Evolutionary conservation across 2,888 invertebrate genomes (phyloP), one percentile per base, ranked within the genome.

Genomic region (Geophilus truncorum): DNA sequence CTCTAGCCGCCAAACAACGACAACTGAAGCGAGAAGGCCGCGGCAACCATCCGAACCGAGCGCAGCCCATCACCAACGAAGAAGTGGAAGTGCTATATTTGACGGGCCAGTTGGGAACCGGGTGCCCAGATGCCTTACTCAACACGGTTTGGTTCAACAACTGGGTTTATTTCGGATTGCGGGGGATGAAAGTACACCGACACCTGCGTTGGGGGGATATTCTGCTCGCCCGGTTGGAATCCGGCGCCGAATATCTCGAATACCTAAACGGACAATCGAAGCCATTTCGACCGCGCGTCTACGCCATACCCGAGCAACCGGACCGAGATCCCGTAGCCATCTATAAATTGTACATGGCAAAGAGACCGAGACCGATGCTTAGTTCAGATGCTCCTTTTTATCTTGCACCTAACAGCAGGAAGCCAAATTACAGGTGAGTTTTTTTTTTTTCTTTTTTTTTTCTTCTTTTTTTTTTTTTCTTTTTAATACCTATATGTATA

Each of bases 121-220:
- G 79, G 28, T 81, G 79, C n/a, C 81, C 81, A 15, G 79, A 78
- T n/a, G 81, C 79, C 70, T 75, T 81, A 23, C 79, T 81, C 79
- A 81, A 81, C 79, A 81, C 79, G 34, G 79, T 81, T 18, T 81
- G 78, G 75, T 81, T 81, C 70, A 78, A 79, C 81, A 81, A 81
- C 76, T 78, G 81, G 40, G 40, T 81, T 25, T 79, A 81, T 75
- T 81, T 81, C 40, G 81, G 81, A 23, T 75, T 81, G 45, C 78
- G 81, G 51, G 78, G 79, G 40, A 80, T 80, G 80, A 81, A 81
- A 57, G 81, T 79, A 40, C 81, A 81, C 36, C 70, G 79, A 32
- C 79, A 81, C 28, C 81, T 81, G 25, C 81, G 79, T 25, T 81
- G 81, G 81, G 81, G 81, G 21, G 81, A 81, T 79, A 81, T 81